Evolutionary conservation across 2,888 invertebrate species (phyloP).

Genomic region (Leptogaster cylindrica): DNA sequence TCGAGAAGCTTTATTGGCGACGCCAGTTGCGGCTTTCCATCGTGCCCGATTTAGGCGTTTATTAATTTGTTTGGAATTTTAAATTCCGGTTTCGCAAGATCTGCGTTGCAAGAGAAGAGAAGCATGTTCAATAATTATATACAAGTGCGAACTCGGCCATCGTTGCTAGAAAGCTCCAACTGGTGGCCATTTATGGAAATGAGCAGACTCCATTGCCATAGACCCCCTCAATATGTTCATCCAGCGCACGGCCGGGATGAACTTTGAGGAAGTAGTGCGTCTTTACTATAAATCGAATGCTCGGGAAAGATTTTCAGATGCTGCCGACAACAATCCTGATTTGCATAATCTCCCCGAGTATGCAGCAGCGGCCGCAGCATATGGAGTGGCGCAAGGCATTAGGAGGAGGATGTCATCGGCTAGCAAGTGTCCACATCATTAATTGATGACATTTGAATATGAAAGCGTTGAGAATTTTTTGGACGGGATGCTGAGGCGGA

Average conservation of each 20-base stretch:
- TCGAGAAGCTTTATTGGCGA: constrained; percentile 17
- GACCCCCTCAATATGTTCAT: no score
- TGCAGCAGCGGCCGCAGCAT: neutral
- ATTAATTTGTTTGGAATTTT: constrained; percentile 29
- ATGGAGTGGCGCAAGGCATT: neutral
- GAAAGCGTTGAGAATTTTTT: neutral
- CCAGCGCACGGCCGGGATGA: constrained; percentile 1
- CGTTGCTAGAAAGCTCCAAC: constrained; percentile 21
- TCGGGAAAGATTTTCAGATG: constrained; percentile 10
- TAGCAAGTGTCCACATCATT: constrained; percentile 19
- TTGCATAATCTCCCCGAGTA: constrained; percentile 23
- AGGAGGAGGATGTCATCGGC: neutral
- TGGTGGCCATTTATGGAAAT: constrained; percentile 36
- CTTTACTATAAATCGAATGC: constrained; percentile 19
- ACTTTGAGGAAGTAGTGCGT: constrained; percentile 28
- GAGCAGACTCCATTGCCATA: neutral
- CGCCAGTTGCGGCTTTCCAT: neutral
- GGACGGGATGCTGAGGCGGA: neutral
- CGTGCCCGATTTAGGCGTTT: constrained; percentile 17
- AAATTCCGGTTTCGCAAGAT: constrained; percentile 28
- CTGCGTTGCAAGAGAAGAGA: neutral
- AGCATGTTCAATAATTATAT: constrained; percentile 22
- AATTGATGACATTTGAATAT: constrained; percentile 21
- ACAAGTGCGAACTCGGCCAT: constrained; percentile 2
- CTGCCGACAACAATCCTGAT: constrained; percentile 15